Base-by-base conservation (phyloP, 2,888 invertebrate genomes). In the Nomada goodeniana region DNA sequence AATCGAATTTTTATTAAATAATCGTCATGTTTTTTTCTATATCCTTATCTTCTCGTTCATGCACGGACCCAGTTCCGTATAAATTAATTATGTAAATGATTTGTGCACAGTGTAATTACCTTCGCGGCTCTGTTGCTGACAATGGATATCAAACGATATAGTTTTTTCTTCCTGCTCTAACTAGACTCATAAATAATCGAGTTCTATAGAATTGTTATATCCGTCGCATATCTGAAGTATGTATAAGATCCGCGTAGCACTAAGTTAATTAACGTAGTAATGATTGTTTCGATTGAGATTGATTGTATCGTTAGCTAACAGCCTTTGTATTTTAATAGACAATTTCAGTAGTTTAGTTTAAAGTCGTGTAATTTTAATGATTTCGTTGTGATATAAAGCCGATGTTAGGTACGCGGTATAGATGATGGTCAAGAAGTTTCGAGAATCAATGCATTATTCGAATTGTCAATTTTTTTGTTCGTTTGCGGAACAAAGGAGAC, bases 41-140 rank as follows among this genome's bases (percentile, higher is more conserved):
- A 10, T 10, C 15, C 2, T 3, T 13, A n/a, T 50, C n/a, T 42
- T 42, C 42, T 44, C 4, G 7, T 55, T 26, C 60, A 9, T 5
- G 0, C 23, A 15, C 42, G 11, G 36, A 60, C 23, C 15, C 47
- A 52, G 26, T 26, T 64, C 59, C 47, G n/a, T 15, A n/a, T 50
- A 52, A 29, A 70, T 64, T 26, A 64, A 2, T 10, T 29, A 52
- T 52, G 29, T 10, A 50, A 64, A 52, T 64, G 47, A 20, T 63
- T 47, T 18, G 3, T 50, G 4, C 2, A 26, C 10, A 0, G 18
- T 26, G 47, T 52, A 65, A 42, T 23, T 42, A 7, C 7, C 9
- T 1, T 36, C 4, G 2, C 1, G 2, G 50, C 13, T 20, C 29
- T 0, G 3, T 55, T 15, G 13, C 18, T 42, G 20, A 11, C 7